Evolutionary conservation across 2,888 invertebrate genomes (phyloP).

Genomic region (Agrochola lychnidis): DNA sequence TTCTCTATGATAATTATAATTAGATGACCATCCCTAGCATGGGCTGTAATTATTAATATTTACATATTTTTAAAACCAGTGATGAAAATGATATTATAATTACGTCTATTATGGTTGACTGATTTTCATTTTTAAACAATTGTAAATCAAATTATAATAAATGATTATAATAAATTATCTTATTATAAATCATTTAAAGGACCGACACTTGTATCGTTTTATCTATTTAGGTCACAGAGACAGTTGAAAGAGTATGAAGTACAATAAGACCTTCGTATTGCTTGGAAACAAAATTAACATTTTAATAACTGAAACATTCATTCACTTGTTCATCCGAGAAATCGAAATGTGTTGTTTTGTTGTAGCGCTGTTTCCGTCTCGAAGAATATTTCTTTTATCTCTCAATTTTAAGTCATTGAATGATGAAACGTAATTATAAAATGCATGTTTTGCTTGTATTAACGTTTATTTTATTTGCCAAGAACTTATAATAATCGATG

Average conservation of each 20-base stretch:
- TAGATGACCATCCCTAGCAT: background rate
- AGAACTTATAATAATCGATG: conserved; percentile 7
- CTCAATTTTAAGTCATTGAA: background rate
- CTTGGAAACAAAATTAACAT: conserved; percentile 48
- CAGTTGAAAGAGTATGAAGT: conserved; percentile 11
- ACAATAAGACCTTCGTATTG: conserved; percentile 1
- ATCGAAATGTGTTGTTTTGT: conserved; percentile 39
- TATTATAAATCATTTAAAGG: background rate
- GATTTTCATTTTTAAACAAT: background rate
- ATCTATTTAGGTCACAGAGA: conserved; percentile 8
- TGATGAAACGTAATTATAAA: background rate
- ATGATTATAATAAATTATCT: background rate
- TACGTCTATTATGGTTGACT: conserved; percentile 1
- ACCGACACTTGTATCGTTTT: background rate
- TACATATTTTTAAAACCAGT: background rate
- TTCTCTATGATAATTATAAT: background rate
- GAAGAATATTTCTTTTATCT: background rate
- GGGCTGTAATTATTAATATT: background rate
- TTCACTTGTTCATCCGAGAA: conserved; percentile 31
- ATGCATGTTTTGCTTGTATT: background rate
- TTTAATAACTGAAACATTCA: conserved; percentile 44
- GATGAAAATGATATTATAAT: background rate
- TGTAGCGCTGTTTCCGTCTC: conserved; percentile 2
- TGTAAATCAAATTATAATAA: background rate
- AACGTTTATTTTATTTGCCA: background rate